Evolutionary conservation across 2,797 vertebrate genomes (phyloP).

Genomic region (Sus cebifrons): DNA sequence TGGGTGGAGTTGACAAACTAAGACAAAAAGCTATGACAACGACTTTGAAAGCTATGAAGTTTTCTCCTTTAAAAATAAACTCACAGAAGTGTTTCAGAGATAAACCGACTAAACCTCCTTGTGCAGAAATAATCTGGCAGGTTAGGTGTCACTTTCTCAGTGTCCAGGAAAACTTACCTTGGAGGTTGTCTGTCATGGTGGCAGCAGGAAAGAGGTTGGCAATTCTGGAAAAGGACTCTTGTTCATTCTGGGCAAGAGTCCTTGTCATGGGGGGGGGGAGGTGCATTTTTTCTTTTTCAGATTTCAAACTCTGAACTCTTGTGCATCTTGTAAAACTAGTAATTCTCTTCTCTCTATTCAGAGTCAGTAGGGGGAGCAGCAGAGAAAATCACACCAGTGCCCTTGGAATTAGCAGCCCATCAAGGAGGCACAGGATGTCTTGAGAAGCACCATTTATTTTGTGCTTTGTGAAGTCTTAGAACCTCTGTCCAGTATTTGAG

Average conservation of each 20-base stretch:
- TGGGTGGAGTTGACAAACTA: neutral
- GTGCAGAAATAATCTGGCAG: neutral
- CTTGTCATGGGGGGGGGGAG: neutral
- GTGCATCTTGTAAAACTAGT: neutral
- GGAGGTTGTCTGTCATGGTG: neutral
- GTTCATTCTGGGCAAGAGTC: neutral
- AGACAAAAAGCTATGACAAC: neutral
- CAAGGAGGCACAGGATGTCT: neutral
- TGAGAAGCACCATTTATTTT: neutral
- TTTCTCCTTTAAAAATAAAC: neutral
- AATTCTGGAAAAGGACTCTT: neutral
- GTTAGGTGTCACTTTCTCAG: neutral
- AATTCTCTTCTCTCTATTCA: neutral
- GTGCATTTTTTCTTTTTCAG: neutral
- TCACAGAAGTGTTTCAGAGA: neutral
- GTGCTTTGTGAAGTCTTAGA: neutral
- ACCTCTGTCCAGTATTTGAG: neutral
- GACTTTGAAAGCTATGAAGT: neutral
- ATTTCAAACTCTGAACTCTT: neutral
- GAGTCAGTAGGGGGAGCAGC: neutral
- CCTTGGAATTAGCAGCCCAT: neutral
- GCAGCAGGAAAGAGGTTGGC: neutral
- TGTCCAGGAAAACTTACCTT: neutral
- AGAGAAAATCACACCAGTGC: too few relatives aligned
- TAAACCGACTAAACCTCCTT: neutral